Evolutionary conservation across 2,888 invertebrate genomes (phyloP), one percentile per base, ranked within the genome.

Genomic region (Sminthurides aquaticus): DNA sequence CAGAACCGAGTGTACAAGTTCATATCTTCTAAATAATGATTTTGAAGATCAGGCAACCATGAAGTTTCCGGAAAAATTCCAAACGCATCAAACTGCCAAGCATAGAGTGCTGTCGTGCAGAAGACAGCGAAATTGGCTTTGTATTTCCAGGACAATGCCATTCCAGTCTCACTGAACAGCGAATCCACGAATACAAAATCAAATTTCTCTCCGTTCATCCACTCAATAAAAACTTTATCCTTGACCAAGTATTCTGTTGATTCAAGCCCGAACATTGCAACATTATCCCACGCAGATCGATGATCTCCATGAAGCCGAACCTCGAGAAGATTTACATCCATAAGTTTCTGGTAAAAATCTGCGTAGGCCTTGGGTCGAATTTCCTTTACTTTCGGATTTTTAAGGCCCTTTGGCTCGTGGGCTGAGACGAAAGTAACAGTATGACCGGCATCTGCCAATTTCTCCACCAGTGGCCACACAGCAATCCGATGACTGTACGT

Each of bases 401-500:
- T 28, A 24, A 63, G n/a, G 25, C 49, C 3, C 48, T 62, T 65
- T 2, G 65, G 43, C 20, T 61, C 61, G 34, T 63, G 62, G 29
- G 69, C 64, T 20, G 67, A 66, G 24, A 73, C 22, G 43, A 69
- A 73, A 1, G 71, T 70, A 1, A 74, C 66, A 60, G 67, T 65
- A 62, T 74, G 72, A 27, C 71, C 71, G 3, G 49, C 22, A 1
- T 68, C 68, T 0, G 62, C 66, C 8, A 72, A 57, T 22, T 56
- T 59, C 60, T 69, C 69, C 8, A 71, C 67, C 5, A 74, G 57
- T n/a, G 74, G 74, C 74, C 74, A 74, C 15, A 69, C 63, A 1
- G 65, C 56, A 2, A 74, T 65, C 2, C 72, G 67, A 22, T 71
- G 71, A 57, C 71, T 71, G 67, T 74, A 71, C 1, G 67, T 67